phyloP scores from a whole-genome alignment of 2,888 invertebrate genomes.

The Balanococcus diminutus region DNA sequence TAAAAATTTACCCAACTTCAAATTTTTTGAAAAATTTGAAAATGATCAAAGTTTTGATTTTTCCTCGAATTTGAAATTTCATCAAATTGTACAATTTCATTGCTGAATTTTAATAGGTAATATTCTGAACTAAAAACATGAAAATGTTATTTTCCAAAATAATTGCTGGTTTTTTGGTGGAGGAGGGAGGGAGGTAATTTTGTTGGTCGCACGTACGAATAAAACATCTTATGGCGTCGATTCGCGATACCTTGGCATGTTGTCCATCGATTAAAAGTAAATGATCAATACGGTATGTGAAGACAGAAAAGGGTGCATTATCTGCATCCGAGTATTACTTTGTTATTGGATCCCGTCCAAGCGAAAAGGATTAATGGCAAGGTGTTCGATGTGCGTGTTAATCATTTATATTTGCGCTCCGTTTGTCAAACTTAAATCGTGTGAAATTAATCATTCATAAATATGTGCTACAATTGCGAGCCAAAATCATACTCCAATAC shows the following conservation, averaged over 20 bases:
- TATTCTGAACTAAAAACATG: too few relatives aligned
- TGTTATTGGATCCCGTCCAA: conserved; percentile 4
- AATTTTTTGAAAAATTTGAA: too few relatives aligned
- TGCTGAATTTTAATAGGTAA: too few relatives aligned
- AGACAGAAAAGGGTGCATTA: background rate
- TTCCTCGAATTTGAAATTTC: too few relatives aligned
- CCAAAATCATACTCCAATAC: conserved; percentile 1
- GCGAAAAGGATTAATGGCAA: conserved; percentile 22
- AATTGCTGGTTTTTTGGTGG: too few relatives aligned
- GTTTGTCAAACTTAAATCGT: conserved; percentile 35
- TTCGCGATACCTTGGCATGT: background rate
- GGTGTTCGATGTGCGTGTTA: conserved; percentile 4
- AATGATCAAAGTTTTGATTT: too few relatives aligned
- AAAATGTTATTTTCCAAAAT: too few relatives aligned
- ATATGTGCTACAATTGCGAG: background rate
- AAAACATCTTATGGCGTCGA: background rate
- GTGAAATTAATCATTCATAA: conserved; percentile 19
- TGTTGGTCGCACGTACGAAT: too few relatives aligned
- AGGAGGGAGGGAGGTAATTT: too few relatives aligned
- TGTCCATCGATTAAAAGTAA: background rate
- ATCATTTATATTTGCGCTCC: conserved; percentile 35
- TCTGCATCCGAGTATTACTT: background rate
- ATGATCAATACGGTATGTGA: background rate
- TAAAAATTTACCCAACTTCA: too few relatives aligned
- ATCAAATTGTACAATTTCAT: too few relatives aligned